These are phyloP conservation scores for Plebejus anna DNA, from an alignment of 2,888 invertebrate genomes.

Conservation along the genomic window DNA sequence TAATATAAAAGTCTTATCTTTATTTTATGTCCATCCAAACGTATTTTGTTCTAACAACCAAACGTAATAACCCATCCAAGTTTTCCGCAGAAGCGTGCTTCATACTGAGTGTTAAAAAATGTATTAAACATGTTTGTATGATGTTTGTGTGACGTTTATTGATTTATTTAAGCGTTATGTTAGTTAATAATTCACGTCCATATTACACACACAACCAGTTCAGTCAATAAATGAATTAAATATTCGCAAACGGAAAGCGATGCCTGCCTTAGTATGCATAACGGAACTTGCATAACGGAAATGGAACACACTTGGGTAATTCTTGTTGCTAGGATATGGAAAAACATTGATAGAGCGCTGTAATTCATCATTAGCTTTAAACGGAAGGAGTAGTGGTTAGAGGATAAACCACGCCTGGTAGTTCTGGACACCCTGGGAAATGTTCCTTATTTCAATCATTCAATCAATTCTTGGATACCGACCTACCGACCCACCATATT, in stretches of 20 bases:
- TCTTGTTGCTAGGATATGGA: background rate
- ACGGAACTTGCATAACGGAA: background rate
- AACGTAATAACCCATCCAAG: too few relatives aligned
- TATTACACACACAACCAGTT: background rate
- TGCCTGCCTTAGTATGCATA: background rate
- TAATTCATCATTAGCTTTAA: too few relatives aligned
- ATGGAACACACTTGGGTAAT: background rate
- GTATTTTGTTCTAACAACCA: background rate
- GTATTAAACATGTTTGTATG: background rate
- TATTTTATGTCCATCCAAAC: background rate
- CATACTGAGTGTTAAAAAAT: background rate
- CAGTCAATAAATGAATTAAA: background rate
- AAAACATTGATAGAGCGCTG: too few relatives aligned
- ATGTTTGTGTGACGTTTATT: background rate
- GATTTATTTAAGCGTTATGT: background rate
- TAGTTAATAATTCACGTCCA: background rate
- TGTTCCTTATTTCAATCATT: too few relatives aligned
- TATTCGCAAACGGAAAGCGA: slow-evolving; percentile 1
- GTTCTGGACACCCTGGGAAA: too few relatives aligned
- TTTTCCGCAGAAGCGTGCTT: background rate
- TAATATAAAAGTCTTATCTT: too few relatives aligned
- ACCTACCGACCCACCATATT: too few relatives aligned
- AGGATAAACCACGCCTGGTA: too few relatives aligned
- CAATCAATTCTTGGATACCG: too few relatives aligned
- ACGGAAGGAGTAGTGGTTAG: too few relatives aligned